Evolutionary conservation across 2,888 invertebrate genomes (phyloP), one percentile per base, ranked within the genome.

Genomic region (Netelia virgata): DNA sequence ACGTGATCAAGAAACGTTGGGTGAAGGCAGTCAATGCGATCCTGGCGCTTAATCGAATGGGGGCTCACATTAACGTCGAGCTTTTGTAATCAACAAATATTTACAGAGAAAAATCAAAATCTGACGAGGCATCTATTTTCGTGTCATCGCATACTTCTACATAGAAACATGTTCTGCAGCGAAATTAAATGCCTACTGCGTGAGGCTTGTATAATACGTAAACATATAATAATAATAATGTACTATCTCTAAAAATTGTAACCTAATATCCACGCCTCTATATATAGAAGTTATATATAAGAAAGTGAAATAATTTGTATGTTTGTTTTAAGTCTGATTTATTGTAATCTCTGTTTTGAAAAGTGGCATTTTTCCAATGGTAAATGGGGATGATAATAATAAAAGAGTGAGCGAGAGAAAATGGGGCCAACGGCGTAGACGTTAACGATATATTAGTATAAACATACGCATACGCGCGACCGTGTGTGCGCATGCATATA

Each of bases 1-100:
- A 98, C 93, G 98, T 98, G 84, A 98, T 97, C 94, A 97, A 97
- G 94, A 96, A 97, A 92, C 95, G 98, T 64, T 98, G 98, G 98
- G 96, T 97, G 88, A 98, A 98, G 94, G 98, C 97, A 0, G 97
- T 98, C 47, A 96, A 98, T 87, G 97, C 97, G 3, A 97, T 98
- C 89, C 95, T 98, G 86, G 98, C 98, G 1, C 94, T 98, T 69
- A 96, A 95, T 90, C 94, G 98, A 89, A 98, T 98, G 98, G 98
- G 98, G 6, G 97, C 97, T 47, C 97, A 96, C 92, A 96, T 97
- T 86, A 96, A 96, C 88, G 94, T 94, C n/a, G 94, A 94, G 76
- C 91, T 93, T 81, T 83, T 93, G 59, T 93, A 88, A 87, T 2
- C 14, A 47, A 36, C 36, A 36, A 36, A 36, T 6, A 36, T 36